Evolutionary conservation across 1,140 invertebrate genomes (phyloP), one percentile per base, ranked within the genome.

Genomic region (Microvelia longipes): DNA sequence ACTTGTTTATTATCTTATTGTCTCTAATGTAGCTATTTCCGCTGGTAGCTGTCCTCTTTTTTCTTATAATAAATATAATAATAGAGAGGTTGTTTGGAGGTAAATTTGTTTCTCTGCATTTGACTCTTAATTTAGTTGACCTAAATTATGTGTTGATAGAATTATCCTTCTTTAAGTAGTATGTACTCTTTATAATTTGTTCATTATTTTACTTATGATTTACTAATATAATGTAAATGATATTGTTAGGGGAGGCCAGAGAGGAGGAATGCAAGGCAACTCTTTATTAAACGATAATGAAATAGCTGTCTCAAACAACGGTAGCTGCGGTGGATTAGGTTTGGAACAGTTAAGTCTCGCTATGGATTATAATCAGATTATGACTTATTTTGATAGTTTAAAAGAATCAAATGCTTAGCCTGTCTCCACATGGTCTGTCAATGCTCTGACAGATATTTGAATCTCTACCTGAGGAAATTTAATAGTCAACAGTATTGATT

Each of bases 341-440:
- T 80, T 92, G 70, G 90, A 91, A 79, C 89, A 90, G 79, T 82
- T 93, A 19, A 86, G 88, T 75, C 83, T 90, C 71, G 92, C 92
- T 75, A 93, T 97, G 91, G 92, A 96, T 79, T 96, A 97, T 80
- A 92, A 96, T 77, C 91, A 96, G 83, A 91, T 98, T 77, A 93
- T 96, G 90, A 90, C 94, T 77, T 96, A 97, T 82, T 96, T 98
- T 84, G 92, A 96, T 81, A 96, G 94, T 84, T 83, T 98, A 75
- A 97, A 97, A 85, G 94, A 89, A 81, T 86, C 86, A 1, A 87
- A 83, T 75, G 85, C 85, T 73, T 77, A 72, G 75, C 73, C 73
- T 61, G 62, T 60, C 5, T 50, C 5, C 35, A 50, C n/a, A n/a
- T n/a, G n/a, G n/a, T 50, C 68, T 26, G 29, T 11, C 62, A 50